phyloP scores from a whole-genome alignment of 2,888 invertebrate genomes.

The Agonopterix alstromeriana region DNA sequence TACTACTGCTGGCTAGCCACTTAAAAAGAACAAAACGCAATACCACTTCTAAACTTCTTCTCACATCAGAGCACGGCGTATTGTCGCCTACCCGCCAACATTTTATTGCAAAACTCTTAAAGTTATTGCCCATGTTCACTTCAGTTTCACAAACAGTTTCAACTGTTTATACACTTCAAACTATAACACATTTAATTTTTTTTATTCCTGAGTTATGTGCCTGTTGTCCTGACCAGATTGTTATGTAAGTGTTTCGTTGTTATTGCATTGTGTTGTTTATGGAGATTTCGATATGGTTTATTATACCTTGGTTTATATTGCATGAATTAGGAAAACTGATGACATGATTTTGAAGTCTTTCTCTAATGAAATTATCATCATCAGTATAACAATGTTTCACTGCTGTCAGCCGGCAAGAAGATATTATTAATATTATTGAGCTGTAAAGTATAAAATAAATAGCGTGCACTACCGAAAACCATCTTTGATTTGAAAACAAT shows the following conservation, averaged over 20 bases:
- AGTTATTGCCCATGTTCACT: slow-evolving; percentile 31
- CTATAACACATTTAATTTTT: neutral
- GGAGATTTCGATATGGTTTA: neutral
- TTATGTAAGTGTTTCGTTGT: slow-evolving; percentile 6
- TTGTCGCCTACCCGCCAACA: slow-evolving; percentile 26
- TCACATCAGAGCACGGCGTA: slow-evolving; percentile 11
- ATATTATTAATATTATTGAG: no score
- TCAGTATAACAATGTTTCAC: no score
- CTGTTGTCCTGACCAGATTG: slow-evolving; percentile 19
- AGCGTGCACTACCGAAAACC: no score
- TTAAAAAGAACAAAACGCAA: no score
- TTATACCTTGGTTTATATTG: no score
- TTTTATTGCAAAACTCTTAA: slow-evolving; percentile 38
- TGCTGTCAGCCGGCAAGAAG: no score
- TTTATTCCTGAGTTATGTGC: slow-evolving; percentile 14
- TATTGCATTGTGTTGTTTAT: neutral
- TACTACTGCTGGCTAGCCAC: no score
- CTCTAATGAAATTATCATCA: no score
- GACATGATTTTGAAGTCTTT: no score
- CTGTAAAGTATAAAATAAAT: no score
- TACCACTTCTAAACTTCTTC: neutral
- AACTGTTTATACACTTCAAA: slow-evolving; percentile 7
- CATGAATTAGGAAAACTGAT: no score
- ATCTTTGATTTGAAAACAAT: no score
- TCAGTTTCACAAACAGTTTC: slow-evolving; percentile 26